Conservation (phyloP, 2,113 vertebrate species). For the Saccopteryx leptura region DNA sequence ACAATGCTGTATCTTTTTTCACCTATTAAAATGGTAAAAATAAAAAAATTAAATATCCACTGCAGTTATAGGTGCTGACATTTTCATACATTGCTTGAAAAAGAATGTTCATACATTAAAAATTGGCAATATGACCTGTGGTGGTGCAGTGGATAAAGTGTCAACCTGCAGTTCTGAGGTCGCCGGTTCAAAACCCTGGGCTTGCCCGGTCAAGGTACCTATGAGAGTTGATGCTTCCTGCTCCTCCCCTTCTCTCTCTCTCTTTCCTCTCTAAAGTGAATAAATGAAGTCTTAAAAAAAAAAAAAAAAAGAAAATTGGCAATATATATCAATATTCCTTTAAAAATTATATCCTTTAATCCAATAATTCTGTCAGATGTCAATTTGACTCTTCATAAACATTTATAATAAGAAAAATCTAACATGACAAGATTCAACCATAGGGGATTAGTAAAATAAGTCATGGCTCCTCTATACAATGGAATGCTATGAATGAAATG, state of each 20-base stretch:
- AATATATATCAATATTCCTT: background rate
- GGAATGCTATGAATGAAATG: constrained; percentile 1
- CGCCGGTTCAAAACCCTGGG: no score
- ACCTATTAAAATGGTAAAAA: constrained; percentile 45
- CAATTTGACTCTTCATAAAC: constrained; percentile 38
- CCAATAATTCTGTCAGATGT: constrained; percentile 15
- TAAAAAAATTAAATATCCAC: background rate
- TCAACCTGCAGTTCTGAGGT: no score
- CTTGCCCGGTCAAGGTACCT: no score
- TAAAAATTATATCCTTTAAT: constrained; percentile 1
- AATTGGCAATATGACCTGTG: background rate
- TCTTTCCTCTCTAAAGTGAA: no score
- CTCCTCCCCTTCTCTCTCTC: no score
- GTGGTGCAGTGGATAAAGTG: no score
- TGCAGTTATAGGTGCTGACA: background rate
- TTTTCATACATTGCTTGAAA: background rate
- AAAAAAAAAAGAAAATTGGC: background rate
- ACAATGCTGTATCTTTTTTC: constrained; percentile 12
- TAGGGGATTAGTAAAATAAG: background rate
- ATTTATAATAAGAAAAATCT: background rate
- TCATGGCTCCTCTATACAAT: constrained; percentile 22
- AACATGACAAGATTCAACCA: background rate
- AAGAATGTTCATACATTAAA: background rate
- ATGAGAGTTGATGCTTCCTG: no score
- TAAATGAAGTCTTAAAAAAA: no score